These are phyloP conservation scores for Drosophila lutescens DNA, from an alignment of 2,888 invertebrate genomes.

Conservation along the genomic window DNA sequence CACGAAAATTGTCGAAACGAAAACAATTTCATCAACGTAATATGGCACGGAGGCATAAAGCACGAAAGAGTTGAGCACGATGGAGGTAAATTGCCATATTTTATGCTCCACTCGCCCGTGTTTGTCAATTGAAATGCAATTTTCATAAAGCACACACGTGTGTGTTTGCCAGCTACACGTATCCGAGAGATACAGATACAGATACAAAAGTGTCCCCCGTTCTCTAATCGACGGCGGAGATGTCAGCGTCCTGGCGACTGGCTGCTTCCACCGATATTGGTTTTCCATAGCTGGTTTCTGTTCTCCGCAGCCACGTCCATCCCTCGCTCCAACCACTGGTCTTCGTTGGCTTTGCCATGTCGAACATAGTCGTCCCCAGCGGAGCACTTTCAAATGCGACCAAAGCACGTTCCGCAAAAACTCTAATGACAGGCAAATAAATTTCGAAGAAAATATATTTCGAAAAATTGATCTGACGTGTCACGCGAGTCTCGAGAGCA, in stretches of 20 bases:
- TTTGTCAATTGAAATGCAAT: constrained; percentile 79
- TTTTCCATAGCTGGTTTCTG: constrained; percentile 6
- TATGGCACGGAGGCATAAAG: constrained; percentile 55
- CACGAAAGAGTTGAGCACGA: constrained; percentile 56
- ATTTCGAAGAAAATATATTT: constrained; percentile 82
- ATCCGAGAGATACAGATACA: constrained; percentile 63
- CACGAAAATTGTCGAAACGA: constrained; percentile 72
- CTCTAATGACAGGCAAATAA: constrained; percentile 82
- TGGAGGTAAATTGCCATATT: constrained; percentile 75
- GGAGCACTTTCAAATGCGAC: constrained; percentile 76
- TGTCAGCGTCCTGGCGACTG: constrained; percentile 56
- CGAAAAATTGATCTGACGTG: constrained; percentile 82
- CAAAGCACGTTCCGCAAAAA: constrained; percentile 76
- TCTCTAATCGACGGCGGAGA: constrained; percentile 47
- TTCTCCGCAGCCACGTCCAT: background rate
- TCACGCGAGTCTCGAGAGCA: constrained; percentile 69
- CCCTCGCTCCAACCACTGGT: constrained; percentile 14
- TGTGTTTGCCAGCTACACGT: constrained; percentile 28
- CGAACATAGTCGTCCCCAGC: constrained; percentile 60
- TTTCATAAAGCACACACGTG: constrained; percentile 77
- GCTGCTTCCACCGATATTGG: constrained; percentile 43
- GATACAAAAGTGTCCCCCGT: constrained; percentile 50
- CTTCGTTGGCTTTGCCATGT: constrained; percentile 21
- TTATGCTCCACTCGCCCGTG: constrained; percentile 64
- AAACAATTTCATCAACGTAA: constrained; percentile 78